Evolutionary conservation across 2,888 invertebrate genomes (phyloP), one percentile per base, ranked within the genome.

Genomic region (Tenthredo mesomela): DNA sequence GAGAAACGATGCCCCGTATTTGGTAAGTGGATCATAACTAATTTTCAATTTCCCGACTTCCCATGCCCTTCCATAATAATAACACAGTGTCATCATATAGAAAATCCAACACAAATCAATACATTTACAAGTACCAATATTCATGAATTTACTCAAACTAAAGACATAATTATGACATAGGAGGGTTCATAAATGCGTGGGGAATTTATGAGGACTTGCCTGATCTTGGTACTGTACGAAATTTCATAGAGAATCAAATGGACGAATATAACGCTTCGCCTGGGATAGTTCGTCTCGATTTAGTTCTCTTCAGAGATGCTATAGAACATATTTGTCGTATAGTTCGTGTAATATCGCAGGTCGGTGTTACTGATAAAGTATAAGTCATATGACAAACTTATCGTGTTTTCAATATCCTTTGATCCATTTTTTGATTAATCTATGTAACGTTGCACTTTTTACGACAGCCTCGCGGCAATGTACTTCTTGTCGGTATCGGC

Each of bases 291-390:
- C 95, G 96, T 89, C 96, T 98, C 95, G 96, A 97, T 92, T 93
- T 98, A 86, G 97, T 98, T 7, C 94, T 98, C 85, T 98, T 98
- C 93, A 96, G 95, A 88, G 98, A 98, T 91, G 98, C 98, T 12
- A 96, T 98, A 70, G 97, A 97, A 89, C 98, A 98, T 93, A 95
- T 98, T 84, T 96, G 96, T 86, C 95, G 97, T 87, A 96, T 98
- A 86, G 96, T 97, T 37, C 95, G 98, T 70, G 97, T 98, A 47
- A 95, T 98, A 84, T 97, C 98, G 0, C 98, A 95, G 91, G 92
- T 92, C 77, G 40, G 58, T 33, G 47, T 71, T 25, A 80, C 12
- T 10, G 50, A 77, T 54, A 18, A 43, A 40, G 21, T 40, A n/a
- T 37, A 70, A 15, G 12, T 15, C 3, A 47, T 47, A 47, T 47